These are phyloP conservation scores for Drosophila prostipennis DNA, from an alignment of 2,888 invertebrate species.

Conservation along the genomic window DNA sequence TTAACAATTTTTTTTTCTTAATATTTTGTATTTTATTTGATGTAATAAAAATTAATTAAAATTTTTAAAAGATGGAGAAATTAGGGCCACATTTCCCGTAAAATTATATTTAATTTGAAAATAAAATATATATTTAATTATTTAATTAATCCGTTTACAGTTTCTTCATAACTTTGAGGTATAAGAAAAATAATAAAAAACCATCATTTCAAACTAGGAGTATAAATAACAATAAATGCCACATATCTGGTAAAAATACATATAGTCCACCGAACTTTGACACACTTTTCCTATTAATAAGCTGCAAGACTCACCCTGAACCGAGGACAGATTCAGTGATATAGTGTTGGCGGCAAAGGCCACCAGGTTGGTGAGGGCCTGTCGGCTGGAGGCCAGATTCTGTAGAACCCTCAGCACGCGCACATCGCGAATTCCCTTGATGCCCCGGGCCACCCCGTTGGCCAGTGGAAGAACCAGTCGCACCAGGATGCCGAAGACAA, in stretches of 20 bases:
- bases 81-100: no score
- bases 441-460: slow-evolving; percentile 81
- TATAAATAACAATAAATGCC: not conserved
- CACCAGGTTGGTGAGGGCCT: slow-evolving; percentile 81
- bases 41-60: no score
- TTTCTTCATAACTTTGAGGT: no score
- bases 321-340: slow-evolving; percentile 83
- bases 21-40: no score
- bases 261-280: slow-evolving; percentile 4
- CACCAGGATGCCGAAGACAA: slow-evolving; percentile 82
- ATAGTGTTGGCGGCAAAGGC: slow-evolving; percentile 84
- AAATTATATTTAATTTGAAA: no score
- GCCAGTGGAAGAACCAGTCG: slow-evolving; percentile 82
- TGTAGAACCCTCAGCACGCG: slow-evolving; percentile 77
- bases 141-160: no score
- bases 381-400: slow-evolving; percentile 81
- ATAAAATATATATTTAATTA: no score
- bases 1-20: no score
- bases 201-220: no score
- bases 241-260: not conserved
- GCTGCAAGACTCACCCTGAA: slow-evolving; percentile 80
- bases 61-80: no score
- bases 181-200: no score
- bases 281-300: slow-evolving; percentile 13
- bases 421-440: slow-evolving; percentile 82